Base-by-base conservation (phyloP, 2,113 vertebrate species). In the Oncorhynchus masou region DNA sequence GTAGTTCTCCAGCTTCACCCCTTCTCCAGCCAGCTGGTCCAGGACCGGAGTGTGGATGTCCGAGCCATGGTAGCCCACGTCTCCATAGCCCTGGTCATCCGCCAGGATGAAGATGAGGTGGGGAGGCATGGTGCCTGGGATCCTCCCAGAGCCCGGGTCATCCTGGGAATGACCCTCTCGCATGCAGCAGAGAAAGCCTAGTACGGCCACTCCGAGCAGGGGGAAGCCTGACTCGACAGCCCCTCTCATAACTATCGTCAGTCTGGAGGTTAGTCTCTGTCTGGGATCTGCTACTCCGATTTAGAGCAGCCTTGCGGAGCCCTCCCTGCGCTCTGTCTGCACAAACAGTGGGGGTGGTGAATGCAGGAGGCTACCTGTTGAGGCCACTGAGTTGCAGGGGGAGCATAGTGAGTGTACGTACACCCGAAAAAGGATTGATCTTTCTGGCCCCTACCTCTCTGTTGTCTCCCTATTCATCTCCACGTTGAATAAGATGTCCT, bases 1-100 rank as follows among this genome's bases (percentile, higher is more conserved):
- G 79, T 98, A 98, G 76, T 98, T 99, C 89, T 99, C 97, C 90
- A 98, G 90, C 78, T 95, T 97, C 45, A 98, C 96, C 0, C 96
- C 96, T 64, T 96, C 95, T 0, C 92, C 95, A 0, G 97, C 96
- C 84, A 98, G 90, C 73, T 87, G 90, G 93, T 99, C 96, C 88
- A 99, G 81, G 0, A 92, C 94, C 0, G 96, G 94, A 0, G 95
- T 97, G 90, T 93, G 94, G 75, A 99, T 96, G 68, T 96, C 96
- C 0, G 97, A 97, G 75, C 94, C 95, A 0, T 98, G 96, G 74
- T 98, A 99, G 72, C 97, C 96, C 0, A 97, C 85, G 29, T 99
- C 96, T 1, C 95, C 94, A 54, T 94, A 99, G 22, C 97, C 96
- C 83, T 98, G 97, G 91, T 99, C 96, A 8, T 99, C 98, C 0